Conservation (phyloP, 2,113 vertebrate genomes). For the Otus sunia region DNA sequence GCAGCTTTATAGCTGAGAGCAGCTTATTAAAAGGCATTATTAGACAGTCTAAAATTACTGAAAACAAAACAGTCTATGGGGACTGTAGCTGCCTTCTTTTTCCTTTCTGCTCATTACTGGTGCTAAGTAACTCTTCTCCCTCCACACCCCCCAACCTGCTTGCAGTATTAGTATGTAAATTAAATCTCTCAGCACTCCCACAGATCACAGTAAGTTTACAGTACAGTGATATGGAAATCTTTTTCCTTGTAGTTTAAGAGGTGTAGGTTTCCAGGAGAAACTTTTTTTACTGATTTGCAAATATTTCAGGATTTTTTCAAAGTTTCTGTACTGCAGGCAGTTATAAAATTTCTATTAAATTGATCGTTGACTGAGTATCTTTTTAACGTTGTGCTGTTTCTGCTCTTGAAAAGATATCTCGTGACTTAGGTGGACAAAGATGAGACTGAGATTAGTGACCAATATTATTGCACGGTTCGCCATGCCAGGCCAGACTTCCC, state of each 20-base stretch:
- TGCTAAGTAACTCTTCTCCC: slow-evolving; percentile 29
- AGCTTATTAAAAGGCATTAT: slow-evolving; percentile 39
- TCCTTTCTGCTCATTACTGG: slow-evolving; percentile 41
- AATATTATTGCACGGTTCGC: background rate
- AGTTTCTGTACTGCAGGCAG: background rate
- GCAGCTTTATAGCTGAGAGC: background rate
- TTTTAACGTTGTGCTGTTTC: accelerated
- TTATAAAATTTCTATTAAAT: background rate
- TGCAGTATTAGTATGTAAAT: slow-evolving; percentile 59
- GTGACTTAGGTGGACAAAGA: background rate
- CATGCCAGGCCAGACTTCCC: background rate
- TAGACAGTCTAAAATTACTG: slow-evolving; percentile 54
- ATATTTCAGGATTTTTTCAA: background rate
- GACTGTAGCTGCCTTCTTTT: slow-evolving; percentile 25
- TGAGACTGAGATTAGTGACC: background rate
- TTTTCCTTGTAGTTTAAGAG: slow-evolving; percentile 4
- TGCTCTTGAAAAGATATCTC: background rate
- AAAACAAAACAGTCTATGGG: slow-evolving; percentile 43
- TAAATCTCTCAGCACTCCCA: slow-evolving; percentile 21
- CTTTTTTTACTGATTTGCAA: slow-evolving; percentile 7
- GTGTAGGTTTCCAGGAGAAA: slow-evolving; percentile 20
- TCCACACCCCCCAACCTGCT: background rate
- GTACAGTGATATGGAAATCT: background rate
- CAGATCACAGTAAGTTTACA: background rate
- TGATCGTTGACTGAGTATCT: background rate